Evolutionary conservation across 1,140 invertebrate genomes (phyloP).

Genomic region (Streblospio benedicti): DNA sequence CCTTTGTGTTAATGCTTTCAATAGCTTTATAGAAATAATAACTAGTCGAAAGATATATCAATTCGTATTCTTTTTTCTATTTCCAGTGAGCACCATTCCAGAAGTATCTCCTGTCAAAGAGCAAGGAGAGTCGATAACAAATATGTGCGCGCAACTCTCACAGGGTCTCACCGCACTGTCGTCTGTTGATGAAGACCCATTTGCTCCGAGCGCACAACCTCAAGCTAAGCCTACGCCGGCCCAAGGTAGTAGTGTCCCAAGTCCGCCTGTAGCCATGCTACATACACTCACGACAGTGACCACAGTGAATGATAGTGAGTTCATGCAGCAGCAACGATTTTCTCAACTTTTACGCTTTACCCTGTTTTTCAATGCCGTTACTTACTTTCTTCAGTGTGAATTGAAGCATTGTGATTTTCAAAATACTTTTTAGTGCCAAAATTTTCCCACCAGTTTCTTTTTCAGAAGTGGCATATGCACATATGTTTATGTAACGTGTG

Average conservation of each 20-base stretch:
- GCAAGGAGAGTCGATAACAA: conserved; percentile 62
- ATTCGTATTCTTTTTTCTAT: conserved; percentile 17
- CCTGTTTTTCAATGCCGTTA: neutral
- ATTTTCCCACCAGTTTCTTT: too few species aligned
- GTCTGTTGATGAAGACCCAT: conserved; percentile 59
- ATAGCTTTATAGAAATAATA: conserved; percentile 2
- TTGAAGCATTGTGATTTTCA: too few species aligned
- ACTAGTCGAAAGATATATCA: conserved; percentile 15
- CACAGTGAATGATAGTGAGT: conserved; percentile 5
- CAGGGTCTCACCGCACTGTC: conserved; percentile 70
- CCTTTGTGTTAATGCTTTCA: neutral
- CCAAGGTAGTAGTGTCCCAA: too few species aligned
- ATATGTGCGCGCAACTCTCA: conserved; percentile 78
- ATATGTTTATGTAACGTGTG: too few species aligned
- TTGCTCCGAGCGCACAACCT: conserved; percentile 25
- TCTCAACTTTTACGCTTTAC: neutral
- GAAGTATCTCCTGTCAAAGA: conserved; percentile 61
- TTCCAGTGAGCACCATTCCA: conserved; percentile 66
- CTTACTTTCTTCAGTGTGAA: neutral
- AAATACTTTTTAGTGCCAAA: too few species aligned
- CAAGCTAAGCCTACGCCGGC: too few species aligned
- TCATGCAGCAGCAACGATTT: neutral
- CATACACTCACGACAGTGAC: conserved; percentile 8
- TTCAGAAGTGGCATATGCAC: too few species aligned
- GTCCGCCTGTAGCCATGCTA: conserved; percentile 11